Conservation (phyloP, 2,888 invertebrate species). For the Netelia virgata region DNA sequence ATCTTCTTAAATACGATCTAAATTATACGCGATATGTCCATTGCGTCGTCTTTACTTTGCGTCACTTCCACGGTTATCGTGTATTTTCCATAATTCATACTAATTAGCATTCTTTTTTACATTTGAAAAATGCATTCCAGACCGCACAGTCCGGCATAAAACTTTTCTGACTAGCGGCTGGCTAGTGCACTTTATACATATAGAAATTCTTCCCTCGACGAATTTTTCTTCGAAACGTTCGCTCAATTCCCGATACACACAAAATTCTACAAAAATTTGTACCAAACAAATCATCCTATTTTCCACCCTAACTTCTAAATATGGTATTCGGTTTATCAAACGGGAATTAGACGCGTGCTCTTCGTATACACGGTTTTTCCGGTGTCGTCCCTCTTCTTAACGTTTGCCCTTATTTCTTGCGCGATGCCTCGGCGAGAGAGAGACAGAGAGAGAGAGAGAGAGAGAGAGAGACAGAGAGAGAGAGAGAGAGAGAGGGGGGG, state of each 20-base stretch:
- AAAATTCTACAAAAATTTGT: too few species aligned
- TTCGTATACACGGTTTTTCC: background rate
- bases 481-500: background rate
- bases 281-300: too few species aligned
- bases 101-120: slow-evolving; percentile 24
- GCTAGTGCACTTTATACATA: too few species aligned
- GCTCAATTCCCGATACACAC: too few species aligned
- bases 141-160: background rate
- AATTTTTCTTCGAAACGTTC: too few species aligned
- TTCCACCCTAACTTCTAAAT: too few species aligned
- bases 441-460: background rate
- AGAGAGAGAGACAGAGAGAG: background rate
- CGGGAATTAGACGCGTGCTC: slow-evolving; percentile 14
- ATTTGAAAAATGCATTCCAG: background rate
- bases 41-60: slow-evolving; percentile 39
- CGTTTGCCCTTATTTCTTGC: slow-evolving; percentile 44
- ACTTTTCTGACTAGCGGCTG: background rate
- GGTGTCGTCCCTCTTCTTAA: slow-evolving; percentile 11
- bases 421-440: background rate
- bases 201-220: too few species aligned
- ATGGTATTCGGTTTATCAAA: background rate
- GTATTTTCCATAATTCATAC: slow-evolving; percentile 41
- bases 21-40: slow-evolving; percentile 34
- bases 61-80: slow-evolving; percentile 20
- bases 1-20: slow-evolving; percentile 14